These are phyloP conservation scores for Trachelus iudaicus DNA, from an alignment of 2,888 invertebrate genomes.

Conservation along the genomic window DNA sequence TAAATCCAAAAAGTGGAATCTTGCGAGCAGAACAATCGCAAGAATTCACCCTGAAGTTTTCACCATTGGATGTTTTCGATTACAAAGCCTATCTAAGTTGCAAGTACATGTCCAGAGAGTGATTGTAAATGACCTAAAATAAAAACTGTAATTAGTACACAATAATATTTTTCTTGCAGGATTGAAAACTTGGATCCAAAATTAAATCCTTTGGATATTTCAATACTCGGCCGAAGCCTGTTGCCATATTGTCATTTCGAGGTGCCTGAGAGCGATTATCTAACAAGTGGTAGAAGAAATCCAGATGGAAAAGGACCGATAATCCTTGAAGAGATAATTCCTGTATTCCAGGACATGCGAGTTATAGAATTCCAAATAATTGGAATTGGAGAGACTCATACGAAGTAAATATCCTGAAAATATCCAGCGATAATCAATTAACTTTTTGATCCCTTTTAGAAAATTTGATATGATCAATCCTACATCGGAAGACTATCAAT, in stretches of 20 bases:
- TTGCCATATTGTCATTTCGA: conserved; percentile 79
- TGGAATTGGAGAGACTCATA: conserved; percentile 70
- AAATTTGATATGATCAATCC: conserved; percentile 76
- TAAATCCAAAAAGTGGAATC: conserved; percentile 67
- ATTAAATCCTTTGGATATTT: conserved; percentile 47
- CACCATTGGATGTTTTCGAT: conserved; percentile 69
- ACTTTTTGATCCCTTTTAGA: conserved; percentile 61
- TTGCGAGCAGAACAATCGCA: conserved; percentile 65
- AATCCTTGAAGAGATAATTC: conserved; percentile 66
- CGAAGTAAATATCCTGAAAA: conserved; percentile 60
- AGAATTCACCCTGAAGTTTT: conserved; percentile 68
- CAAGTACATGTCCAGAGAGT: conserved; percentile 46
- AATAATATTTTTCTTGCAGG: conserved; percentile 27
- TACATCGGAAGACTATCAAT: conserved; percentile 71
- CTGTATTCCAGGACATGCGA: conserved; percentile 35
- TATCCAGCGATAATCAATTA: neutral
- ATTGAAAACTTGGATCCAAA: conserved; percentile 69
- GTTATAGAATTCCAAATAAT: conserved; percentile 76
- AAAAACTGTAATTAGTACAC: neutral
- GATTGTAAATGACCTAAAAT: neutral
- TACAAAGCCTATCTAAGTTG: conserved; percentile 70
- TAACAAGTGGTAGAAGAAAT: conserved; percentile 67
- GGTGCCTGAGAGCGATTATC: conserved; percentile 74
- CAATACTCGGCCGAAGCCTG: conserved; percentile 71
- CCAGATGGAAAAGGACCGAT: conserved; percentile 46